phyloP scores from a whole-genome alignment of 2,888 invertebrate genomes.

The Holacanthella duospinosa region DNA sequence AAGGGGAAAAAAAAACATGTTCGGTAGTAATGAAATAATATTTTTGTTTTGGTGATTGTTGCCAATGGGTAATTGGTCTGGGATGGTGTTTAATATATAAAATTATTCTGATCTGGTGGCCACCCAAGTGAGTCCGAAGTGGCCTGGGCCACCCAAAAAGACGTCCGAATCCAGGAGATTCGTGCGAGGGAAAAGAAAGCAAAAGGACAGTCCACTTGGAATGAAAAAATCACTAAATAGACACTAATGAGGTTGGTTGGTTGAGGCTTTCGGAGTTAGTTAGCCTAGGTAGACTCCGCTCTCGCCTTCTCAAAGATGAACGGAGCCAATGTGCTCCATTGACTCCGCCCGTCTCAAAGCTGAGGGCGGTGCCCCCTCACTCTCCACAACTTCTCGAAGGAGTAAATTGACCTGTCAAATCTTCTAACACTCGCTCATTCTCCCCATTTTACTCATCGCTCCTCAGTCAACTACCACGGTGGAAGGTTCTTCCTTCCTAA shows the following conservation, averaged over 20 bases:
- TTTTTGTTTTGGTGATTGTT: too few species aligned
- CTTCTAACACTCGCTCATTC: slow-evolving; percentile 23
- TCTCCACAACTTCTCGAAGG: slow-evolving; percentile 3
- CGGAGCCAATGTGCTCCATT: slow-evolving; percentile 29
- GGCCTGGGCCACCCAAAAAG: slow-evolving; percentile 9
- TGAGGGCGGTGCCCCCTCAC: slow-evolving; percentile 35
- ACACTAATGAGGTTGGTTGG: slow-evolving; percentile 36
- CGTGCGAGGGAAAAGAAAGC: not conserved
- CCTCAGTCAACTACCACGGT: slow-evolving; percentile 13
- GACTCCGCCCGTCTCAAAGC: slow-evolving; percentile 34
- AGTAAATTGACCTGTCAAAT: slow-evolving; percentile 38
- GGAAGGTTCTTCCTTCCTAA: not conserved
- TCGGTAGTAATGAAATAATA: too few species aligned
- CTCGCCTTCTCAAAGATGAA: not conserved
- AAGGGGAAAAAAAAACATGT: too few species aligned
- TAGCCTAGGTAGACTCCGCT: slow-evolving; percentile 7
- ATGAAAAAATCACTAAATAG: slow-evolving; percentile 38
- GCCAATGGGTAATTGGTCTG: too few species aligned
- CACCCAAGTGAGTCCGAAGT: slow-evolving; percentile 8
- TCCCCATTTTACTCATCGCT: slow-evolving; percentile 10
- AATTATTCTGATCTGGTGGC: not conserved
- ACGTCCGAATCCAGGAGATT: not conserved
- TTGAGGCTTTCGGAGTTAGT: slow-evolving; percentile 11
- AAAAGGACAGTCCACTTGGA: not conserved
- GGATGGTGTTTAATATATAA: too few species aligned